Evolutionary conservation across 2,888 invertebrate species (phyloP), one percentile per base, ranked within the genome.

Genomic region (Linyphia triangularis): DNA sequence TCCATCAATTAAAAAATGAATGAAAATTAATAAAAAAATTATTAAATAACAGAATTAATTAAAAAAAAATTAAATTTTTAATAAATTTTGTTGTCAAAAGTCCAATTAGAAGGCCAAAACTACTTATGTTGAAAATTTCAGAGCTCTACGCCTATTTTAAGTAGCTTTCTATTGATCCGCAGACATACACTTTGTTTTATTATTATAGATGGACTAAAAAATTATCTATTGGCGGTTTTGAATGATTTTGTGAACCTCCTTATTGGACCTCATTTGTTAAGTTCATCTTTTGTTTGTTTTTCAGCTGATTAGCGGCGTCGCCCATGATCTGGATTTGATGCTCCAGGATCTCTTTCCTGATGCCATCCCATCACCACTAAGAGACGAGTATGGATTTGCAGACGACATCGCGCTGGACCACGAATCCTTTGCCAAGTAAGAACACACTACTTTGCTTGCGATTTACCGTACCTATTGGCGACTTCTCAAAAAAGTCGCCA

Each of bases 261-360:
- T 37, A 37, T 37, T 37, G 6, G 37, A 10, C 5, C 10, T n/a
- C 61, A 22, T 1, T 19, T n/a, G 19, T 61, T 19, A 61, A 61
- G 10, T n/a, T n/a, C 10, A 24, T 61, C 0, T 61, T 28, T 28
- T 57, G 7, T 78, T 86, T 89, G 79, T 72, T 22, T 91, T 91
- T 79, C 91, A 92, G 92, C 91, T 92, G 91, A 91, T 92, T 90
- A 92, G 91, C 89, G 92, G 91, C 86, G 92, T 97, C 92, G 97
- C 97, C 90, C 95, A 95, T 92, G 97, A 97, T 94, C 94, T 97
- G 94, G 97, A 97, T 93, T 95, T 96, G 91, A 96, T 96, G 96
- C 94, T 97, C 92, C 95, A 95, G 91, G 96, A 97, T 93, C 94
- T 97, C 89, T 96, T 96, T 92, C 95, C 90, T 84, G 90, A 96